phyloP scores from a whole-genome alignment of 92 coral and sea anemone genomes.

The Parazoanthus darwini region DNA sequence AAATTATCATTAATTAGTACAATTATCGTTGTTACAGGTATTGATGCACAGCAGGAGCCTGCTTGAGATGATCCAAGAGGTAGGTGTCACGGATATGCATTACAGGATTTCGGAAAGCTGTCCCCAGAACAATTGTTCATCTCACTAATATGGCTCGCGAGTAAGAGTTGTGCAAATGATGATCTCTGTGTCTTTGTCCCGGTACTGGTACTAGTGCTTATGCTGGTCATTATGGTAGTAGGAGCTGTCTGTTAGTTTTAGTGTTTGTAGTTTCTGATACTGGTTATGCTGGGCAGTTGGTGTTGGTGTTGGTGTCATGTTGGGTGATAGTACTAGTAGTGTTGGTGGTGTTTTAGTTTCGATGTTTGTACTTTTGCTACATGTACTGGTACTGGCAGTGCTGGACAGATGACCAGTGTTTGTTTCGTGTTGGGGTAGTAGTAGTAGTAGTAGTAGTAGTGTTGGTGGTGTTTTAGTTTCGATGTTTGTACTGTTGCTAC shows the following conservation, averaged over 20 bases:
- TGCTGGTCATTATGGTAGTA: too few species aligned
- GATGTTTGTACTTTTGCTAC: neutral
- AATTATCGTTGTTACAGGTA: neutral
- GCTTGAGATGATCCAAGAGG: slow-evolving; percentile 40
- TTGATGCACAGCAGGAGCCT: slow-evolving; percentile 28
- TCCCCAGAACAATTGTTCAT: neutral
- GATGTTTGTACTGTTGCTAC: neutral
- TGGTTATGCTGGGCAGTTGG: neutral
- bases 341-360: too few species aligned
- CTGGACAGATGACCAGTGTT: too few species aligned
- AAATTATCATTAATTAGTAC: neutral
- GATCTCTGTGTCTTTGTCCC: too few species aligned
- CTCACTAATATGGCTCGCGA: neutral
- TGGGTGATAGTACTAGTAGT: neutral
- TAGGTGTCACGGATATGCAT: neutral
- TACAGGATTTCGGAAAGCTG: neutral
- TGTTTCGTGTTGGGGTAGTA: too few species aligned
- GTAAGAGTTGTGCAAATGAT: too few species aligned
- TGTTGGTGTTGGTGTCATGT: neutral
- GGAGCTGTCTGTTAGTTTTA: too few species aligned
- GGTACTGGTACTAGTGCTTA: too few species aligned
- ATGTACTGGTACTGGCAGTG: neutral
- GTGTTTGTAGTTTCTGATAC: too few species aligned
- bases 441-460: too few species aligned
- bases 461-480: too few species aligned